Base-by-base conservation (phyloP, 2,888 invertebrate species). In the Hydropsyche betteni region DNA sequence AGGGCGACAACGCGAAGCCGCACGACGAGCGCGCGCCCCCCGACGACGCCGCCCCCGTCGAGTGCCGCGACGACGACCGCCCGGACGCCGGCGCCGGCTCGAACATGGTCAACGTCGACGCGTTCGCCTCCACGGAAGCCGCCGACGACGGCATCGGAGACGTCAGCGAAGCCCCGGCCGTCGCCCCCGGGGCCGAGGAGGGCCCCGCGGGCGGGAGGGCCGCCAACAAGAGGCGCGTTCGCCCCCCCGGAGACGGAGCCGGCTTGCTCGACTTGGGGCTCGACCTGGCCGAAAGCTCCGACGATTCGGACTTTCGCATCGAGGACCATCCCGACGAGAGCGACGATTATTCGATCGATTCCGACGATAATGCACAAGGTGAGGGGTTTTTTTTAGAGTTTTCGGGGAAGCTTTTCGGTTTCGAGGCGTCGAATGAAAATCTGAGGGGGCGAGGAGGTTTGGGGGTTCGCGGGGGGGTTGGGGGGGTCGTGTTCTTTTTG, bases 221-320 rank as follows among this genome's bases (percentile, higher is more conserved):
- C 51, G 36, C 34, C 33, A 24, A 24, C 80, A 96, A 95, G 84
- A 87, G 95, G 75, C 89, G 91, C 83, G 94, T 94, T 51, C 96
- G 94, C 84, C 94, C 93, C 78, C 93, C 91, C n/a, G 51, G 16
- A 4, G 92, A 90, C 82, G 90, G 91, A 7, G 90, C 91, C 58
- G 92, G 93, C 79, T 91, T 93, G 6, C 85, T 95, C 75, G 52
- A 36, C n/a, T 34, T 70, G 34, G 72, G 44, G 0, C 85, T 94
- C 71, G 95, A 95, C 86, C 88, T 95, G 77, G 96, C 93, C 52
- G 95, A 95, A 84, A 96, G 96, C 83, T 96, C 96, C 0, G 96
- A 97, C 83, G 97, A 97, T 85, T 97, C 96, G 77, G 97, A 97
- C 86, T 97, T 97, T 85, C 91, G 96, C 74, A 95, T 95, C 76